phyloP scores from a whole-genome alignment of 92 coral and sea anemone genomes.

The Phenganax marumi region DNA sequence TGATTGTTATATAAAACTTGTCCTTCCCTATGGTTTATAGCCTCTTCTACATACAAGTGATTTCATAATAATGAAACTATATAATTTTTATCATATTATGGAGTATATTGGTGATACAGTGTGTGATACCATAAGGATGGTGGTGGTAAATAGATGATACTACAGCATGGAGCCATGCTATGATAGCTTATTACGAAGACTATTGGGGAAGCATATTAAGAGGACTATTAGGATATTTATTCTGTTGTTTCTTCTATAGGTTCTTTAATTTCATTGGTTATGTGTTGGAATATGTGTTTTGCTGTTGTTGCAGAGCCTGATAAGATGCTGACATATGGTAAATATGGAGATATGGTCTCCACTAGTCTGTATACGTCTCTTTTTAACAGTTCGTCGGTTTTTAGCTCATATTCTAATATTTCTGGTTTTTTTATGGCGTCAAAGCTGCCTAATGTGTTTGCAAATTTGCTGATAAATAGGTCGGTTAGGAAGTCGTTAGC shows the following conservation, averaged over 20 bases:
- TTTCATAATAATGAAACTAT: too few relatives aligned
- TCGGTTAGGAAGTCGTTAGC: constrained; percentile 49
- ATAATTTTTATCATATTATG: too few relatives aligned
- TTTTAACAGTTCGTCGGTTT: constrained; percentile 28
- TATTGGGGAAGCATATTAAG: too few relatives aligned
- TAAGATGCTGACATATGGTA: constrained; percentile 17
- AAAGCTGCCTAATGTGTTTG: constrained; percentile 22
- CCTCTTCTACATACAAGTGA: too few relatives aligned
- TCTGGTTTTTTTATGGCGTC: constrained; percentile 27
- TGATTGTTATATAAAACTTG: too few relatives aligned
- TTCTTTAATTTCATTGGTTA: not conserved
- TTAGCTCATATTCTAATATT: not conserved
- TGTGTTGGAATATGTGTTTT: constrained; percentile 23
- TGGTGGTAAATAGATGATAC: too few relatives aligned
- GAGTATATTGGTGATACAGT: too few relatives aligned
- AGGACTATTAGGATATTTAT: too few relatives aligned
- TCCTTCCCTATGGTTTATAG: too few relatives aligned
- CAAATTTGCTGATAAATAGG: constrained; percentile 34
- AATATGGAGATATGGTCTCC: constrained; percentile 19
- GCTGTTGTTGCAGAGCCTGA: constrained; percentile 11
- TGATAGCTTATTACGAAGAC: too few relatives aligned
- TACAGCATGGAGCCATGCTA: too few relatives aligned
- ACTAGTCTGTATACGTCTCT: constrained; percentile 18
- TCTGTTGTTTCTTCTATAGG: not conserved
- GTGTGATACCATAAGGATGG: too few relatives aligned